Evolutionary conservation across 2,113 vertebrate species (phyloP).

Genomic region (Oreochromis spilurus): DNA sequence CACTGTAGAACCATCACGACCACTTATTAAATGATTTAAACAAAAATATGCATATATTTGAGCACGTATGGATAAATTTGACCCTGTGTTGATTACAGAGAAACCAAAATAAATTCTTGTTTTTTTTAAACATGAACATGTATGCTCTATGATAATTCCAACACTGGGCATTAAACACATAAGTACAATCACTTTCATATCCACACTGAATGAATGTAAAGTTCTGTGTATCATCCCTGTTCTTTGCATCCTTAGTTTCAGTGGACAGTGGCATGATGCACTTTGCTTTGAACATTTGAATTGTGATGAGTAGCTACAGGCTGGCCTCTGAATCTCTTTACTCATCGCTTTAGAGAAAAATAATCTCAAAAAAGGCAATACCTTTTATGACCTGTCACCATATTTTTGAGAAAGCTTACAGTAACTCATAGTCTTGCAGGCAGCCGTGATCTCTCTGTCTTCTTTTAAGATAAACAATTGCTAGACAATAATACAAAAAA

Average conservation of each 20-base stretch:
- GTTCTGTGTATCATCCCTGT: not conserved
- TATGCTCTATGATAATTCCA: not conserved
- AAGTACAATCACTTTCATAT: not conserved
- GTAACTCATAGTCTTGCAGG: not conserved
- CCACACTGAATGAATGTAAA: not conserved
- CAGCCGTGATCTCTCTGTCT: not conserved
- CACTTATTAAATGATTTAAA: not conserved
- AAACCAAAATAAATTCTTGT: not conserved
- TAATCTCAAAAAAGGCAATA: not conserved
- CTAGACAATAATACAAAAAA: not conserved
- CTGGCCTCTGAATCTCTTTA: not conserved
- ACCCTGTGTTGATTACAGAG: not conserved
- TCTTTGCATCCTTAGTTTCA: not conserved
- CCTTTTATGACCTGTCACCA: not conserved
- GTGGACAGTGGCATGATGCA: not conserved
- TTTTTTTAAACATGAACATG: not conserved
- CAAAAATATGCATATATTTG: not conserved
- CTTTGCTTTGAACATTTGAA: not conserved
- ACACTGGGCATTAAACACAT: not conserved
- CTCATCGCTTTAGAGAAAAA: not conserved
- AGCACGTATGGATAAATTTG: not conserved
- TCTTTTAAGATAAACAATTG: slow-evolving; percentile 9
- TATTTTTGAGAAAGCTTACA: slow-evolving; percentile 8
- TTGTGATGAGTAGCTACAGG: not conserved
- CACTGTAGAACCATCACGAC: not conserved